Evolutionary conservation across 2,113 vertebrate genomes (phyloP).

Genomic region (Dipodomys spectabilis): DNA sequence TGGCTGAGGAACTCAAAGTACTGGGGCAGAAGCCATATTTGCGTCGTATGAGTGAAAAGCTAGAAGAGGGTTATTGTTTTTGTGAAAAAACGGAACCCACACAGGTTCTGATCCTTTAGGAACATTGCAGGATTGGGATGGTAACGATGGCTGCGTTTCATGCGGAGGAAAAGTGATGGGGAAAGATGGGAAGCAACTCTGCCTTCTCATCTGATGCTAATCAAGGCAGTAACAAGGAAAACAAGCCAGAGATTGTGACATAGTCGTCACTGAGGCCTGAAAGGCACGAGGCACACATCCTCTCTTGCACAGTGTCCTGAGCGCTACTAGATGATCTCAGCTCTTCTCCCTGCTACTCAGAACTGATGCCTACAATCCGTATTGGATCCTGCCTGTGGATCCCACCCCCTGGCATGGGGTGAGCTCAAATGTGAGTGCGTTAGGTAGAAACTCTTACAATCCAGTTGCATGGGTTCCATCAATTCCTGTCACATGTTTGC

Average conservation of each 20-base stretch:
- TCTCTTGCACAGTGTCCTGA: not conserved
- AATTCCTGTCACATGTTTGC: not conserved
- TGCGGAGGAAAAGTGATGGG: not conserved
- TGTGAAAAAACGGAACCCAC: too few relatives aligned
- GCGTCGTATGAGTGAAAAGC: too few relatives aligned
- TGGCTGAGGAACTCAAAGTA: not conserved
- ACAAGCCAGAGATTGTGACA: not conserved
- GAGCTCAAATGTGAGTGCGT: not conserved
- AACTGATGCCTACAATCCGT: not conserved
- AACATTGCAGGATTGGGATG: too few relatives aligned
- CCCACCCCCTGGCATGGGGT: rapidly evolving
- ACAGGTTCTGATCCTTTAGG: too few relatives aligned
- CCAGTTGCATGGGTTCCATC: rapidly evolving
- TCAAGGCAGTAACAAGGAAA: not conserved
- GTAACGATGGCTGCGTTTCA: not conserved
- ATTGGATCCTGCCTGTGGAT: not conserved
- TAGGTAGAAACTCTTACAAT: not conserved
- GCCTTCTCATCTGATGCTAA: not conserved
- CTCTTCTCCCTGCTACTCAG: not conserved
- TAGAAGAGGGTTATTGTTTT: too few relatives aligned
- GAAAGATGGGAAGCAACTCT: not conserved
- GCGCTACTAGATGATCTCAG: not conserved
- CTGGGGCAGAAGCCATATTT: too few relatives aligned
- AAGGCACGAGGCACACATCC: not conserved
- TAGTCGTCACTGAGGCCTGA: rapidly evolving